Evolutionary conservation across 1,140 invertebrate species (phyloP), one percentile per base, ranked within the genome.

Genomic region (Matsumurasca onukii): DNA sequence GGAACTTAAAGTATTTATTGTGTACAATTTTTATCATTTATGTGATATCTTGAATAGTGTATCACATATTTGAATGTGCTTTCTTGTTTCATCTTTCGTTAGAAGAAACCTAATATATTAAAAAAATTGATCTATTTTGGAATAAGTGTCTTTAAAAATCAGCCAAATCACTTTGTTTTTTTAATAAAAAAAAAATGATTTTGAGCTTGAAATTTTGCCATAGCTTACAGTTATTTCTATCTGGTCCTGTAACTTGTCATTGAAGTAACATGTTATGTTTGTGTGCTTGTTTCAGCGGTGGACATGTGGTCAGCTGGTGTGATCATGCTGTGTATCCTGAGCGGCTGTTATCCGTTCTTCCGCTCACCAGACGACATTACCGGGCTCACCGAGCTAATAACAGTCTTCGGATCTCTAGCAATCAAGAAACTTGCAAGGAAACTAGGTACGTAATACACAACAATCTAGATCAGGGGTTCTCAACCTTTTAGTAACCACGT

Each of bases 261-360:
- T n/a, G n/a, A n/a, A n/a, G n/a, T n/a, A n/a, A n/a, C n/a, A n/a
- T n/a, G n/a, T n/a, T n/a, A n/a, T n/a, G n/a, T n/a, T n/a, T n/a
- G n/a, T n/a, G 34, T 39, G 34, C 5, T 9, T 39, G 34, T 39
- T 80, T 34, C 81, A 84, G 91, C 90, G 71, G 89, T 97, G 69
- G 94, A 97, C 81, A 85, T 95, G 66, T 97, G 94, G 94, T 91
- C 94, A 34, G 86, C 87, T 48, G 94, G 94, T 39, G 89, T 96
- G 2, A 94, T 96, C 68, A 86, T 96, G 74, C 78, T 94, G 1
- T 90, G 88, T 62, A 86, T 94, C 68, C 80, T 95, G 5, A 90
- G 88, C 74, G 86, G 87, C 20, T 86, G 91, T 1, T 93, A 92
- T 81, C 91, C 91, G 30, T 92, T 96, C 77, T 94, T 96, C 76